These are phyloP conservation scores for Drosophila peninsularis DNA, from an alignment of 2,888 invertebrate species.

Conservation along the genomic window DNA sequence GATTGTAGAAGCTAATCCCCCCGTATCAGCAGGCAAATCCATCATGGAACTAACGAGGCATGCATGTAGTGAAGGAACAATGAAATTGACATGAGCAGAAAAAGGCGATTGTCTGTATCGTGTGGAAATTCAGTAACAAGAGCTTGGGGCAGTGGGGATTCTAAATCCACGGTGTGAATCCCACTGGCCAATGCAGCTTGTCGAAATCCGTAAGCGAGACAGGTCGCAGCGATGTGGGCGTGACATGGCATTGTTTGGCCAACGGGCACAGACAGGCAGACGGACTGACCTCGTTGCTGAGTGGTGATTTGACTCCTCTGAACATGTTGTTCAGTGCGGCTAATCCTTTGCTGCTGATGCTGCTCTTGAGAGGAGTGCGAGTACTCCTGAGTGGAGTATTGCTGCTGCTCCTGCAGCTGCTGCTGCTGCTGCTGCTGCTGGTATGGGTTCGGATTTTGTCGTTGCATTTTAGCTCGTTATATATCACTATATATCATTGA, in stretches of 20 bases:
- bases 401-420: slow-evolving; percentile 85
- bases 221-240: slow-evolving; percentile 2
- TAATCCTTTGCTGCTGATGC: slow-evolving; percentile 87
- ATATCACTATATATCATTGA: slow-evolving; percentile 85
- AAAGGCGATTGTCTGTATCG: slow-evolving; percentile 16
- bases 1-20: neutral
- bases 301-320: slow-evolving; percentile 90
- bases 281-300: slow-evolving; percentile 90
- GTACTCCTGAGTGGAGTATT: slow-evolving; percentile 85
- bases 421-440: slow-evolving; percentile 86
- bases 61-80: slow-evolving; percentile 19
- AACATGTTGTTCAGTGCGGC: slow-evolving; percentile 91
- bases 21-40: neutral
- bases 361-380: slow-evolving; percentile 85
- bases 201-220: slow-evolving; percentile 18
- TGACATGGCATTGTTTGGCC: neutral
- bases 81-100: slow-evolving; percentile 10
- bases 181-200: slow-evolving; percentile 58
- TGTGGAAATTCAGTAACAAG: slow-evolving; percentile 42
- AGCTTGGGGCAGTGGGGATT: slow-evolving; percentile 64
- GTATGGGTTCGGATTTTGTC: slow-evolving; percentile 87
- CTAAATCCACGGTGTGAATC: slow-evolving; percentile 78
- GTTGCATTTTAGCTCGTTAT: slow-evolving; percentile 88
- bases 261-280: slow-evolving; percentile 20
- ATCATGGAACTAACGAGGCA: slow-evolving; percentile 8